Conservation (phyloP, 2,797 vertebrate species). For the Danio albolineatus region DNA sequence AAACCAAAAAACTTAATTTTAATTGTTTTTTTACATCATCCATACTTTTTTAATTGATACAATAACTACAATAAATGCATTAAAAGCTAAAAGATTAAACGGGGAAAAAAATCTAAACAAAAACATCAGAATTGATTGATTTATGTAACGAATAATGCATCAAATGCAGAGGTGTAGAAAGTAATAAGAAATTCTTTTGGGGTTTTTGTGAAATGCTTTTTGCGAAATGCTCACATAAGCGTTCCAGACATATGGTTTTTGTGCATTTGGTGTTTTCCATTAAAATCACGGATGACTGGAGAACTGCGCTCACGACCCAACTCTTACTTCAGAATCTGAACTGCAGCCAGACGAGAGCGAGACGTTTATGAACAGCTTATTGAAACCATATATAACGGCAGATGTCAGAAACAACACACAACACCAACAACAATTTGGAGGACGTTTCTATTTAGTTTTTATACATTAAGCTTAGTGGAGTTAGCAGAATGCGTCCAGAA, state of each 20-base stretch:
- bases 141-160: not conserved
- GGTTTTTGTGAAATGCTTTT: not conserved
- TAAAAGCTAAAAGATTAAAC: too few relatives aligned
- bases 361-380: not conserved
- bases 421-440: too few relatives aligned
- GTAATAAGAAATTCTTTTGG: not conserved
- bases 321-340: not conserved
- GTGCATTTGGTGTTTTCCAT: not conserved
- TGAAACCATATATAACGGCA: not conserved
- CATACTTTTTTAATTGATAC: too few relatives aligned
- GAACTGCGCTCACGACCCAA: not conserved
- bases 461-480: too few relatives aligned
- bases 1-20: too few relatives aligned
- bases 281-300: not conserved
- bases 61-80: too few relatives aligned
- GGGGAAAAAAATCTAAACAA: too few relatives aligned
- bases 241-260: not conserved
- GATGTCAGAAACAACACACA: not conserved
- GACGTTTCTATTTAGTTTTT: too few relatives aligned
- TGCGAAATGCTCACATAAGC: too few relatives aligned
- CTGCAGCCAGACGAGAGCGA: not conserved
- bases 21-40: too few relatives aligned
- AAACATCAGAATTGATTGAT: not conserved
- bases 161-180: not conserved
- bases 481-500: too few relatives aligned